phyloP scores from a whole-genome alignment of 2,113 vertebrate genomes.

The Entelurus aequoreus region DNA sequence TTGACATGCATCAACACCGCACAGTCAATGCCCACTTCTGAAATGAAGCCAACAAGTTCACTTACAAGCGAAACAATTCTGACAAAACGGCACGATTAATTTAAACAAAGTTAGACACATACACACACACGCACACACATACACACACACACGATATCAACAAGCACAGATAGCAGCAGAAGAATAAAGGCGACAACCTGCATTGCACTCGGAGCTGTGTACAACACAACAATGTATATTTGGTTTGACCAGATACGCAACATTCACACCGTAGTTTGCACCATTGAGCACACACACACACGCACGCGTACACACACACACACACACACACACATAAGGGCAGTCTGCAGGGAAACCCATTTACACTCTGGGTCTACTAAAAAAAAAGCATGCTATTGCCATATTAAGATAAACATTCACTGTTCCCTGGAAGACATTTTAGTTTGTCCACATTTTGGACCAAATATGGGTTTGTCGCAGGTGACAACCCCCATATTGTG shows the following conservation, averaged over 20 bases:
- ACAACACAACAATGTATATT: slow-evolving; percentile 59
- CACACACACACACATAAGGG: slow-evolving; percentile 51
- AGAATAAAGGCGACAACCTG: slow-evolving; percentile 34
- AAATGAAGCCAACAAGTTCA: slow-evolving; percentile 35
- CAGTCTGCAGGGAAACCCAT: slow-evolving; percentile 38
- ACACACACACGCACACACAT: slow-evolving; percentile 13
- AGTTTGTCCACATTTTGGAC: slow-evolving; percentile 30
- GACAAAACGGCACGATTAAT: slow-evolving; percentile 1
- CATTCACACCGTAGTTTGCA: slow-evolving; percentile 66
- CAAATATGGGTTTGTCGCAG: slow-evolving; percentile 22
- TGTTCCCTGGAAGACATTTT: slow-evolving; percentile 62
- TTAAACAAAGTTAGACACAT: slow-evolving; percentile 1
- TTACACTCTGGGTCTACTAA: slow-evolving; percentile 36
- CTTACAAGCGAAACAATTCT: slow-evolving; percentile 18
- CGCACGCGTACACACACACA: slow-evolving; percentile 35
- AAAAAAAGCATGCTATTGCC: slow-evolving; percentile 55
- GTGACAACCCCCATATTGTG: slow-evolving; percentile 8
- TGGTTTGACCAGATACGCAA: slow-evolving; percentile 67
- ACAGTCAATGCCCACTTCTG: slow-evolving; percentile 31
- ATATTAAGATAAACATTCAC: slow-evolving; percentile 27
- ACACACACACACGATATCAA: slow-evolving; percentile 45
- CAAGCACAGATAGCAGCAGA: slow-evolving; percentile 62
- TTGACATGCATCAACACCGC: slow-evolving; percentile 27
- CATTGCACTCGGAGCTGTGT: slow-evolving; percentile 57
- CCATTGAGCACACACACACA: slow-evolving; percentile 68